phyloP scores from a whole-genome alignment of 2,797 vertebrate species.

The Sebastes alutus region DNA sequence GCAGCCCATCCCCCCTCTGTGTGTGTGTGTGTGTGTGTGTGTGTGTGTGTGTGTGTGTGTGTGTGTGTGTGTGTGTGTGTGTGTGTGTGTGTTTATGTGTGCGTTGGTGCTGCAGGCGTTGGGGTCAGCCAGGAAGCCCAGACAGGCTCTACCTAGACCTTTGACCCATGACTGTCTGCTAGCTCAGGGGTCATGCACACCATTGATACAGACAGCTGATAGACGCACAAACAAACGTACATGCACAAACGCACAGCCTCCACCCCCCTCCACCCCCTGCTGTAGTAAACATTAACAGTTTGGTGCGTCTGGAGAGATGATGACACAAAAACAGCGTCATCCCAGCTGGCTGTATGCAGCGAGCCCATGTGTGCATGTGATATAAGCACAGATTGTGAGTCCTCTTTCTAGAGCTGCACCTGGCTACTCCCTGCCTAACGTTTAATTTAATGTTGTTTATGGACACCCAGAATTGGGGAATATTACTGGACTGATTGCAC shows the following conservation, averaged over 20 bases:
- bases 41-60: conserved; percentile 26
- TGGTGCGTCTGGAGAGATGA: conserved; percentile 25
- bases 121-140: conserved; percentile 81
- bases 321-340: conserved; percentile 38
- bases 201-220: conserved; percentile 81
- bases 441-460: not conserved
- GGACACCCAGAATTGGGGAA: not conserved
- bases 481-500: not conserved
- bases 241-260: not conserved
- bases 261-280: not conserved
- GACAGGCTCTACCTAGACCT: conserved; percentile 81
- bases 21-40: conserved; percentile 11
- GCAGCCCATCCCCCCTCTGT: conserved; percentile 58
- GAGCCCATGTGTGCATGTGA: not conserved
- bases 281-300: conserved; percentile 42
- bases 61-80: conserved; percentile 27
- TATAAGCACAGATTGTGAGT: not conserved
- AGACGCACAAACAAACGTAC: conserved; percentile 57
- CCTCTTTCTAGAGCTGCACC: not conserved
- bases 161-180: conserved; percentile 84
- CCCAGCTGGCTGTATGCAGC: not conserved
- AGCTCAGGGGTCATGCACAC: conserved; percentile 76
- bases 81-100: conserved; percentile 26
- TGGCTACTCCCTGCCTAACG: not conserved
- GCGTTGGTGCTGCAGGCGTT: conserved; percentile 61